Evolutionary conservation across 2,797 vertebrate genomes (phyloP), one percentile per base, ranked within the genome.

Genomic region (Spinus pinus): DNA sequence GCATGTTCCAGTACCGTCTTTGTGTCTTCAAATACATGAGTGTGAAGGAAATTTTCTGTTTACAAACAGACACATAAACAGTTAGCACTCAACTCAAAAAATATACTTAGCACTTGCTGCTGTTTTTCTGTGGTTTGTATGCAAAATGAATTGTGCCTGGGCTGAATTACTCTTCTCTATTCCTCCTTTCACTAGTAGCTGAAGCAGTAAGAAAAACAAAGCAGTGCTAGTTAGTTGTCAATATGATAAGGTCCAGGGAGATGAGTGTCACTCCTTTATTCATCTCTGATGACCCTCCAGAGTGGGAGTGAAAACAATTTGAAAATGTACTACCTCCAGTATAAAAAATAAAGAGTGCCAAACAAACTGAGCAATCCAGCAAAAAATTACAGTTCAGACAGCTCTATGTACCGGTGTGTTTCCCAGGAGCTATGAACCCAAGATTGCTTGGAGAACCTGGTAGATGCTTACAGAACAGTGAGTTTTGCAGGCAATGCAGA

Each of bases 31-130:
- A 25, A 66, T 53, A 69, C 3, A 3, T 49, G 78, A 27, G 30
- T 37, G 81, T 86, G 80, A 75, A 96, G 72, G 54, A 71, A 97
- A 96, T 87, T 84, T 74, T 53, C 60, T 97, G 73, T 96, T 97
- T 95, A 93, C 80, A 97, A 96, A 96, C 78, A 95, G 57, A 92
- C 21, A 58, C 25, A 84, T 50, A 69, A 81, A 72, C 53, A 93
- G 83, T 46, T 91, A 96, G 88, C 17, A 12, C 31, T 96, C 53
- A 47, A 53, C 49, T 80, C 93, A 71, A 95, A 91, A 97, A 87
- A 61, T 72, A 46, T 90, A 96, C 67, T 81, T 88, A 90, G 58
- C n/a, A 60, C 25, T 93, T 88, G 49, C 18, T 82, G 66, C 12
- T 78, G 67, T 9, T 89, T 66, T 96, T 88, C 87, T 74, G 35